These are phyloP conservation scores for Acanthococcus lagerstroemiae DNA, from an alignment of 2,888 invertebrate genomes.

Conservation along the genomic window DNA sequence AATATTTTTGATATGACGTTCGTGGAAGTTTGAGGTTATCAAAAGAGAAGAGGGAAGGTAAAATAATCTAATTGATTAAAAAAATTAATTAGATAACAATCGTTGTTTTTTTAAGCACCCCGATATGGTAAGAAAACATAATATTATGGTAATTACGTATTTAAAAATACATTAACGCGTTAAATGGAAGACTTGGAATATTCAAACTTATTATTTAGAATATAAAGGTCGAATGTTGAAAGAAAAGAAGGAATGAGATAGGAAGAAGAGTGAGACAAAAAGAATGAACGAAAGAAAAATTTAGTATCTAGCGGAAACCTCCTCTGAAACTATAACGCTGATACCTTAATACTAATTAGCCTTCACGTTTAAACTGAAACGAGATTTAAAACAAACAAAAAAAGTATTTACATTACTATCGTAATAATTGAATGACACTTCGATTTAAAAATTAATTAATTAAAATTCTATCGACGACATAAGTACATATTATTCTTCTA, in stretches of 20 bases:
- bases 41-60: background rate
- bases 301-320: background rate
- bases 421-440: too few relatives aligned
- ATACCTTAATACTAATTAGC: too few relatives aligned
- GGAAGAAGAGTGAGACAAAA: background rate
- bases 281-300: background rate
- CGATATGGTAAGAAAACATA: background rate
- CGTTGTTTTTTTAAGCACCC: background rate
- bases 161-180: too few relatives aligned
- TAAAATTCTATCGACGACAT: too few relatives aligned
- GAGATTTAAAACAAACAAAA: background rate
- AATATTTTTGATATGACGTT: background rate
- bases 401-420: background rate
- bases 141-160: too few relatives aligned
- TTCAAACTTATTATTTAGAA: background rate
- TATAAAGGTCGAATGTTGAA: background rate
- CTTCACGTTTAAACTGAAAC: too few relatives aligned
- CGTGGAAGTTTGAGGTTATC: background rate
- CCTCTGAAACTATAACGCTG: too few relatives aligned
- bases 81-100: too few relatives aligned
- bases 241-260: background rate
- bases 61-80: background rate
- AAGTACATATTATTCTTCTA: too few relatives aligned
- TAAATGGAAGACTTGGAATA: background rate
- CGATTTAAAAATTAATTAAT: too few relatives aligned